Evolutionary conservation across 2,113 vertebrate species (phyloP), one percentile per base, ranked within the genome.

Genomic region (Benitochromis conjunctus): DNA sequence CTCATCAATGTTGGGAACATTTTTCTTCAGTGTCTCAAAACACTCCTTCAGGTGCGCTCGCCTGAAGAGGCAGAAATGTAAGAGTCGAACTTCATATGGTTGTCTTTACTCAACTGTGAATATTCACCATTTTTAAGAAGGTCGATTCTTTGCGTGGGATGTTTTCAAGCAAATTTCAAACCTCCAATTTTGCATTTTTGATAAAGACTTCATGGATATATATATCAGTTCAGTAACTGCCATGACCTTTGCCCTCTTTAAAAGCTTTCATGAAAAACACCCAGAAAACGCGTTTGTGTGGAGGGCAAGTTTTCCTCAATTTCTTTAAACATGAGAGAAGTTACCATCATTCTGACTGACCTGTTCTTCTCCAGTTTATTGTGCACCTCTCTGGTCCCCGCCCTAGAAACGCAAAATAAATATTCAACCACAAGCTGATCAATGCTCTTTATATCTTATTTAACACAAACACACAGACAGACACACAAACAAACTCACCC

Each of bases 351-450:
- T 24, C 83, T 87, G 88, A 98, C 98, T 94, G 91, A 99, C 99
- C 99, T 98, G 97, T 99, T 99, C 95, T 99, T 99, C 96, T 99
- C 99, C 96, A 99, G 95, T 94, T 99, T 99, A 96, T 99, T 99
- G 95, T 99, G 99, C 92, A 99, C 99, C 96, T 99, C 99, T 96
- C 99, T 97, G 92, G 99, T 99, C 91, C 99, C 99, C 82, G 99
- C 98, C 94, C 99, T 99, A 97, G 62, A 97, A 89, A 82, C 3
- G 83, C 5, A 90, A 54, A 76, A 89, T 1, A 87, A 86, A 90
- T 9, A 0, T 55, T 90, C 9, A 79, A 86, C 5, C 14, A 51
- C 8, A 6, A 81, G 57, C 19, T 2, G 3, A 24, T 55, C 4
- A 3, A 19, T 6, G 26, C 16, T 38, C 6, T 41, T 13, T 38